Evolutionary conservation across 2,113 vertebrate genomes (phyloP).

Genomic region (Isichthys henryi): DNA sequence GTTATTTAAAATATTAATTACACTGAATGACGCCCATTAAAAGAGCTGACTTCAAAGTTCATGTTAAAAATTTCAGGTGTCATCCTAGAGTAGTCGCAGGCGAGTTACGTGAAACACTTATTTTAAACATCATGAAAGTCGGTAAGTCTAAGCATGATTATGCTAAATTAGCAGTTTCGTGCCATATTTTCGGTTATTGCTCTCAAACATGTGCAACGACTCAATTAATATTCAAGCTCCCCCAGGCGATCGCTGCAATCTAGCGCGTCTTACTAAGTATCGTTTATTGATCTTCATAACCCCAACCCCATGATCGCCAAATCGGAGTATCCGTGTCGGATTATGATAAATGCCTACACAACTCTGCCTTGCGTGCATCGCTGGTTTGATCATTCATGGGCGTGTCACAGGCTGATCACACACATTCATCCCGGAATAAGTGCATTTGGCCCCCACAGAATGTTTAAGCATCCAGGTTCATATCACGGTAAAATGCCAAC

Average conservation of each 20-base stretch:
- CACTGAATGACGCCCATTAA: background rate
- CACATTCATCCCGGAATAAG: background rate
- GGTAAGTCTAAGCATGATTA: background rate
- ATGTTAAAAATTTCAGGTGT: background rate
- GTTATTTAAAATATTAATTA: background rate
- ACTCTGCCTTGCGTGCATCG: too few species aligned
- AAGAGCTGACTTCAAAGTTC: background rate
- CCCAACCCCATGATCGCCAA: background rate
- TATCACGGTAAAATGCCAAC: background rate
- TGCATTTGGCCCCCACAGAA: background rate
- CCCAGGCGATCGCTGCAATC: background rate
- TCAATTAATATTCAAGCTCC: background rate
- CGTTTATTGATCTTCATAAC: background rate
- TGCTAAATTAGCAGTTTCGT: background rate
- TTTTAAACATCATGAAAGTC: background rate
- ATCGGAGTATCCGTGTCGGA: background rate
- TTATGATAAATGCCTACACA: slow-evolving; percentile 11
- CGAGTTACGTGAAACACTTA: background rate
- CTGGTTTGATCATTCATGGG: background rate
- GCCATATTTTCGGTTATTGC: background rate
- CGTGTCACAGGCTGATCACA: background rate
- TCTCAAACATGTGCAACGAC: background rate
- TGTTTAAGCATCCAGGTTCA: background rate
- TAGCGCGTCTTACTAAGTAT: background rate
- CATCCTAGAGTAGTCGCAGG: background rate